Evolutionary conservation across 1,140 invertebrate species (phyloP), one percentile per base, ranked within the genome.

Genomic region (Drosophila murphyi): DNA sequence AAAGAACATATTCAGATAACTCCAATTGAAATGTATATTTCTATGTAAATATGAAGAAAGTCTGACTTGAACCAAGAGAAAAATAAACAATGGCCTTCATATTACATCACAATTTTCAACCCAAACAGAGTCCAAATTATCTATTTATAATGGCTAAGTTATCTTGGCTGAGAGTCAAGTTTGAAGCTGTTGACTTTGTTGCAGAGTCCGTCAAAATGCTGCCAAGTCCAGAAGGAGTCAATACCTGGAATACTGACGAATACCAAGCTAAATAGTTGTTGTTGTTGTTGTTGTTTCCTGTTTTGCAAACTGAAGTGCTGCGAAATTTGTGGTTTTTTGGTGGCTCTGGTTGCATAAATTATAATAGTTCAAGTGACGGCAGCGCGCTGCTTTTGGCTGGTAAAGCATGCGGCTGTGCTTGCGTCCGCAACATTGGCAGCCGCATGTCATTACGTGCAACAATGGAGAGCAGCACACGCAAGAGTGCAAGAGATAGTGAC

Each of bases 391-490:
- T 20, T 20, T 60, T 54, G 48, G 62, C 63, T 34, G 79, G 56
- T 48, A 60, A 71, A 62, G 48, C 75, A 39, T 59, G 55, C 32
- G 54, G 48, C 43, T 51, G 32, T 12, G 39, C 28, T 5, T 63
- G 62, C 71, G 79, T 76, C 79, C 75, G 60, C 82, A 82, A 71
- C 83, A 79, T 88, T 88, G 82, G 65, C 83, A 80, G 82, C 76
- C 82, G 79, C 83, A 88, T 87, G 82, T 82, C 83, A 87, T 88
- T 88, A 82, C 83, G 80, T 88, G 82, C 75, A 65, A 75, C 64
- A 69, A 69, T 32, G 48, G 47, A 51, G 54, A 59, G 70, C 51
- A 65, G 52, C 76, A 51, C 20, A 20, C 20, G 73, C 50, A 50
- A 54, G 7, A 4, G n/a, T 37, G 31, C 29, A 35, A 48, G 56